Evolutionary conservation across 2,888 invertebrate genomes (phyloP).

Genomic region (Apocheima hispidaria): DNA sequence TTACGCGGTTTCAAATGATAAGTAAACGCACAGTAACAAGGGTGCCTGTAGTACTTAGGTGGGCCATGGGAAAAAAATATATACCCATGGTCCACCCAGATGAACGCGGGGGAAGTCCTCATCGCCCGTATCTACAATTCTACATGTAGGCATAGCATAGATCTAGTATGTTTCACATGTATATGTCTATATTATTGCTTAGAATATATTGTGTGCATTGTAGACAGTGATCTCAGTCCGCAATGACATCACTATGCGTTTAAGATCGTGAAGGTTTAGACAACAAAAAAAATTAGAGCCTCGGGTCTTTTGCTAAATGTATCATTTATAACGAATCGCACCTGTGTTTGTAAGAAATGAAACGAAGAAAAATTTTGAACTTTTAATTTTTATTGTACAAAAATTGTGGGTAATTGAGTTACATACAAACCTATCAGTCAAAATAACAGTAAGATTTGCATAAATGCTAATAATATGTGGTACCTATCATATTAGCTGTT

Average conservation of each 20-base stretch:
- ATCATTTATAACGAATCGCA: background rate
- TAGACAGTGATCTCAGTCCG: background rate
- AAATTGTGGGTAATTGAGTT: constrained; percentile 63
- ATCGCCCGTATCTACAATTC: too few species aligned
- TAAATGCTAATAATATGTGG: constrained; percentile 70
- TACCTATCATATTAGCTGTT: constrained; percentile 46
- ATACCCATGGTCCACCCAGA: too few species aligned
- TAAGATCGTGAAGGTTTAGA: too few species aligned
- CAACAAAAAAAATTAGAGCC: constrained; percentile 1
- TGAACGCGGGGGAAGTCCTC: too few species aligned
- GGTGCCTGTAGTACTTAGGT: too few species aligned
- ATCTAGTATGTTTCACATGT: too few species aligned
- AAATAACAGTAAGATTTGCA: constrained; percentile 71
- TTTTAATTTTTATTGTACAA: constrained; percentile 79
- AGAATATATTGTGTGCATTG: too few species aligned
- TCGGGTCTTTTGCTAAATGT: background rate
- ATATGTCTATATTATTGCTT: too few species aligned
- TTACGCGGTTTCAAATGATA: too few species aligned
- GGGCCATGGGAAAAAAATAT: too few species aligned
- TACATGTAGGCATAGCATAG: too few species aligned
- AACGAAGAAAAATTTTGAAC: constrained; percentile 32
- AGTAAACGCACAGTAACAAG: too few species aligned
- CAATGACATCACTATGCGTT: background rate
- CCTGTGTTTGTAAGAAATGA: background rate
- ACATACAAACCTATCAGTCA: constrained; percentile 80